Base-by-base conservation (phyloP, 2,113 vertebrate genomes). In the Microcebus jonahi region DNA sequence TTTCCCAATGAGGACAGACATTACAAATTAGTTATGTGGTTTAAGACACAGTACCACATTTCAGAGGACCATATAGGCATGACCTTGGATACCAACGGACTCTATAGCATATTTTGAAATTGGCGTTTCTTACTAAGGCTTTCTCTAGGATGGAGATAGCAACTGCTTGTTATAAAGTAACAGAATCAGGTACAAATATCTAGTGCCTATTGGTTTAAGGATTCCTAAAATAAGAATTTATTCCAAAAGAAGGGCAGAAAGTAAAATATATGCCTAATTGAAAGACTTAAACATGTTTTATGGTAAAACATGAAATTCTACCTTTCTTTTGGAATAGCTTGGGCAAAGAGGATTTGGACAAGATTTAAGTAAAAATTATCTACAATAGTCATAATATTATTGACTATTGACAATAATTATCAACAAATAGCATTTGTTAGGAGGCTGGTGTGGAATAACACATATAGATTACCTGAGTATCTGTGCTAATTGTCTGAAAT, bases 1-100 rank as follows among this genome's bases (percentile, higher is more conserved):
- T 95, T 96, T 88, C 21, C 65, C 55, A 71, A 21, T 59, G 36
- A 90, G 53, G 36, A 82, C 6, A 95, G 55, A 27, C 67, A 86
- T 65, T 15, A 81, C 67, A 90, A 84, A 92, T 55, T 95, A 53
- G 23, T 73, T 61, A 89, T 71, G 13, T 71, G 2, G 23, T 65
- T 94, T 94, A 70, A 91, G 34, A 55, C 34, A 65, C 7, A 76
- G 17, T 59, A 95, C 59, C 13, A 85, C 8, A 90, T 96, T 84
- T 88, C 14, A 88, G 70, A 94, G 17, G 13, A 67, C 34, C 15
- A 34, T 82, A 87, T 80, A 85, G 15, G 65, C 14, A 88, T 75
- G 18, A 67, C 15, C 61, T 63, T 71, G 50, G 71, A 75, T n/a
- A 4, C 1, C 6, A 95, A 29, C 29, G 21, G 21, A 67, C 8